These are phyloP conservation scores for Montipora capitata DNA, from an alignment of 92 coral and sea anemone genomes.

Conservation along the genomic window DNA sequence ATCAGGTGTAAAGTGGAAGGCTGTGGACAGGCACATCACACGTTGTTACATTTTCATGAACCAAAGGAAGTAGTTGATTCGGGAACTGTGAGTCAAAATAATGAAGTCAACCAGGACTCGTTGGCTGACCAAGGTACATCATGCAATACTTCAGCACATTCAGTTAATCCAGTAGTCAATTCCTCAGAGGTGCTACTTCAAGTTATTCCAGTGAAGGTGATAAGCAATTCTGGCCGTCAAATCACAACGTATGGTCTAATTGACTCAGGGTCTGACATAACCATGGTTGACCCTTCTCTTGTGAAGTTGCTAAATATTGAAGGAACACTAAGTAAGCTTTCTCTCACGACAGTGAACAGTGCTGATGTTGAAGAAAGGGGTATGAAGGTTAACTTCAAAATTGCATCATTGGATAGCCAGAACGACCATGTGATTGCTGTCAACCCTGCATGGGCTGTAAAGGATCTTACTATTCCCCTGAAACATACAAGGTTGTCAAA, in stretches of 20 bases:
- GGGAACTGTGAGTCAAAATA: constrained; percentile 7
- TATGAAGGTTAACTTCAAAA: no score
- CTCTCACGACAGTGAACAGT: no score
- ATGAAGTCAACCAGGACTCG: not conserved
- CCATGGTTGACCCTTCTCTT: no score
- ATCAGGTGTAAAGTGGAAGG: no score
- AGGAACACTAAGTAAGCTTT: no score
- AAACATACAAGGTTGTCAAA: constrained; percentile 54
- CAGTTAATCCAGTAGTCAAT: constrained; percentile 4
- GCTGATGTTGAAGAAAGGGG: no score
- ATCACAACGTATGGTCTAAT: constrained; percentile 65
- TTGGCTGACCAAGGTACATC: not conserved
- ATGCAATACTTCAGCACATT: not conserved
- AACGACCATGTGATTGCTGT: constrained; percentile 50
- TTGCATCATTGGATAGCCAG: no score
- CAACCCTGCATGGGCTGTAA: constrained; percentile 74
- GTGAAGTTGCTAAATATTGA: no score
- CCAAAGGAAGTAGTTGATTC: no score
- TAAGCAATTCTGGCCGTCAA: constrained; percentile 44
- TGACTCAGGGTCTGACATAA: no score
- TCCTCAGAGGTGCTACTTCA: constrained; percentile 63
- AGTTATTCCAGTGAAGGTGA: constrained; percentile 69
- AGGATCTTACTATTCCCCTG: constrained; percentile 72
- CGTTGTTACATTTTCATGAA: no score
- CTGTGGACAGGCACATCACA: no score